These are phyloP conservation scores for Porites australiensis DNA, from an alignment of 64 coral and sea anemone genomes.

Conservation along the genomic window DNA sequence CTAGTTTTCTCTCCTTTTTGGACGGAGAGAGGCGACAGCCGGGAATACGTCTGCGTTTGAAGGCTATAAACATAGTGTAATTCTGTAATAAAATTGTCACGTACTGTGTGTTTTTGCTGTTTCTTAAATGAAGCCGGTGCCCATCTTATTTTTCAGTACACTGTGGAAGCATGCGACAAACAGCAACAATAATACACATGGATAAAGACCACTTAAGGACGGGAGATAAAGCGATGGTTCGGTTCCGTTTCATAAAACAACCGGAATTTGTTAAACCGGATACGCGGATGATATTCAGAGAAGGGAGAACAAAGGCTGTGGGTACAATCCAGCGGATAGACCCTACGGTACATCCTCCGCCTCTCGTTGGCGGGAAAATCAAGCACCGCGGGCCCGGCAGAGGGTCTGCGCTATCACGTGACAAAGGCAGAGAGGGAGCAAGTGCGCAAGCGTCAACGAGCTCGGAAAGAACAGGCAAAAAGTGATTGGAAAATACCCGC, in stretches of 20 bases:
- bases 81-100: no score
- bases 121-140: no score
- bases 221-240: slow-evolving; percentile 92
- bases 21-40: no score
- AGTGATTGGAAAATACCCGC: not conserved
- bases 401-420: slow-evolving; percentile 25
- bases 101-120: not conserved
- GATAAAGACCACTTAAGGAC: slow-evolving; percentile 89
- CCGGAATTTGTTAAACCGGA: slow-evolving; percentile 96
- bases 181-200: slow-evolving; percentile 96
- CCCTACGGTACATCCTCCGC: slow-evolving; percentile 83
- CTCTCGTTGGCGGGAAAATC: slow-evolving; percentile 72
- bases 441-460: slow-evolving; percentile 55
- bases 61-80: no score
- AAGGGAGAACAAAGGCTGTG: slow-evolving; percentile 99
- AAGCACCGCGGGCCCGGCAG: slow-evolving; percentile 91
- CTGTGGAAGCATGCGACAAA: slow-evolving; percentile 93
- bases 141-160: slow-evolving; percentile 75
- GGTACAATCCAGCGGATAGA: slow-evolving; percentile 90
- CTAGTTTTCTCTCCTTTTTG: no score
- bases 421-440: slow-evolving; percentile 58
- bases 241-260: slow-evolving; percentile 96
- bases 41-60: no score
- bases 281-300: slow-evolving; percentile 95
- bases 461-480: slow-evolving; percentile 80